A percentile compares a stretch with the other conserved stretches of the same genome.
phyloP scores from a whole-genome alignment of 2,797 vertebrate genomes.

The Ceryle rudis region DNA sequence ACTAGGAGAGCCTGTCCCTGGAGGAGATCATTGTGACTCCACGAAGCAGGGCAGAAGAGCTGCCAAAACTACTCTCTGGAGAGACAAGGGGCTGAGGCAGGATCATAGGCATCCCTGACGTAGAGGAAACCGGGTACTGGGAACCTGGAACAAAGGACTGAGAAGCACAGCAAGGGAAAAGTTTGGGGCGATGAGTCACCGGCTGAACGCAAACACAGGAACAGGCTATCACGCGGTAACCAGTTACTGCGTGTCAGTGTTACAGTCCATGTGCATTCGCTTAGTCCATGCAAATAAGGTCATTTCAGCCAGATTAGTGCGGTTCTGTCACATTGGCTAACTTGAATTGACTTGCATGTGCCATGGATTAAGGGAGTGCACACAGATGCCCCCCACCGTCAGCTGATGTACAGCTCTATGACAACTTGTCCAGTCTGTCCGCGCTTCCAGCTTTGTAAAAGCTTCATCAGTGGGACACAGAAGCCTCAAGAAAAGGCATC shows the following conservation, averaged over 20 bases:
- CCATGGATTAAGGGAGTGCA: slow-evolving; percentile 38
- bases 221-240: background rate
- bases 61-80: background rate
- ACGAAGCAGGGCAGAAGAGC: background rate
- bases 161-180: slow-evolving; percentile 21
- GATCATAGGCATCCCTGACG: background rate
- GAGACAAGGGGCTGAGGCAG: background rate
- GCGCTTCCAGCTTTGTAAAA: background rate
- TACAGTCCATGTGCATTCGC: slow-evolving; percentile 49
- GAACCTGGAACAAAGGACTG: slow-evolving; percentile 43
- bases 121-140: slow-evolving; percentile 8
- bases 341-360: background rate
- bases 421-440: background rate
- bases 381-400: background rate
- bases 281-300: slow-evolving; percentile 49
- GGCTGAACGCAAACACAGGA: background rate
- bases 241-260: background rate
- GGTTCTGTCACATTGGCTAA: background rate
- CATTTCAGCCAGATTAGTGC: slow-evolving; percentile 36
- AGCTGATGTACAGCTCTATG: background rate
- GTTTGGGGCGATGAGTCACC: slow-evolving; percentile 48
- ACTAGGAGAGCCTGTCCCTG: background rate
- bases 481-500: background rate
- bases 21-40: background rate
- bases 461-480: background rate